These are phyloP conservation scores for Trichogramma dendrolimi DNA, from an alignment of 2,888 invertebrate genomes.

Conservation along the genomic window DNA sequence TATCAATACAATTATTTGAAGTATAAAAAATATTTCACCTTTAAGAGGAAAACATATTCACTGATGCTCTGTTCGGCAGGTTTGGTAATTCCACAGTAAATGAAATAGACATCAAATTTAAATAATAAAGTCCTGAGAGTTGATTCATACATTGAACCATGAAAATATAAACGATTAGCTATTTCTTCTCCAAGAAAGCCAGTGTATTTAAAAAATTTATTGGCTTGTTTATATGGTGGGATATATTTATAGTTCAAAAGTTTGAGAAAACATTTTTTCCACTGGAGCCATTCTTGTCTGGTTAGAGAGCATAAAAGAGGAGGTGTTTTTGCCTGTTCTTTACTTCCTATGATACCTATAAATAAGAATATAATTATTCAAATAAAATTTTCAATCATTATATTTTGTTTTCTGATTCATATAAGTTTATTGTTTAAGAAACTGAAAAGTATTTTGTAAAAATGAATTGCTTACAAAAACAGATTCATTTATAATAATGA, in stretches of 20 bases:
- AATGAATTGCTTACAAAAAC: too few species aligned
- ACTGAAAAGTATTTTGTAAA: too few species aligned
- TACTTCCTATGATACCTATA: not conserved
- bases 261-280: not conserved
- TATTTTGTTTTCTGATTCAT: not conserved
- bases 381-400: not conserved
- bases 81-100: not conserved
- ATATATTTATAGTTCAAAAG: not conserved
- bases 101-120: not conserved
- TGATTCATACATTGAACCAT: not conserved
- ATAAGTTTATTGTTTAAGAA: too few species aligned
- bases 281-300: not conserved
- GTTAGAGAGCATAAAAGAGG: not conserved
- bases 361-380: not conserved
- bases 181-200: constrained; percentile 5
- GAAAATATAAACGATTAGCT: not conserved
- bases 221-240: not conserved
- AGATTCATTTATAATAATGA: too few species aligned
- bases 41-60: not conserved
- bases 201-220: constrained; percentile 2
- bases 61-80: not conserved
- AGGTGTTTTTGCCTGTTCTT: not conserved
- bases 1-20: not conserved
- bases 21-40: not conserved
- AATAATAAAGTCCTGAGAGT: not conserved